Evolutionary conservation across 2,797 vertebrate genomes (phyloP).

Genomic region (Danio kyathit): DNA sequence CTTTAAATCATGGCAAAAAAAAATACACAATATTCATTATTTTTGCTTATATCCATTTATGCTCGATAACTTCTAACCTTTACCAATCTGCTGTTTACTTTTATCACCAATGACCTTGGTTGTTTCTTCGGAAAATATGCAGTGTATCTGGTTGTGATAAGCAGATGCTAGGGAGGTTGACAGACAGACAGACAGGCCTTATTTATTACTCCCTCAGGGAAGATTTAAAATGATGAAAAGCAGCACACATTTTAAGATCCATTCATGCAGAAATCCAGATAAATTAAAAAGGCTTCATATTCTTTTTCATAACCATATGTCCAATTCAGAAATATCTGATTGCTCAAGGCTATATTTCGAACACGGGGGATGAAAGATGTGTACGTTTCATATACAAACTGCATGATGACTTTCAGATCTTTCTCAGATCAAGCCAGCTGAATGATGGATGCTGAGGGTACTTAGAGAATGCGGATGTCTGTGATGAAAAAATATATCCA

Average conservation of each 20-base stretch:
- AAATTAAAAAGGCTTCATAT: conserved; percentile 23
- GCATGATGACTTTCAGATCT: conserved; percentile 28
- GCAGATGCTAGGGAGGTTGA: conserved; percentile 14
- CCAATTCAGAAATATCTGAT: conserved; percentile 6
- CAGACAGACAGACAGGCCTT: conserved; percentile 28
- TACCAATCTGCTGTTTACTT: neutral
- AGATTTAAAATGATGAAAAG: conserved; percentile 35
- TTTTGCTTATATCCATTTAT: too few relatives aligned
- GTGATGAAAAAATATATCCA: conserved; percentile 1
- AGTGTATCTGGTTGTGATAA: neutral
- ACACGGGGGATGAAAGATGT: conserved; percentile 19
- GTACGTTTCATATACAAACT: conserved; percentile 27
- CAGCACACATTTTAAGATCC: conserved; percentile 14
- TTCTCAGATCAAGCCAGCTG: neutral
- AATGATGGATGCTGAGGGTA: conserved; percentile 6
- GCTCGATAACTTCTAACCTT: neutral
- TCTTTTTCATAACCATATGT: conserved; percentile 35
- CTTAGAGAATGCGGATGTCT: conserved; percentile 22
- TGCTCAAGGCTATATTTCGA: conserved; percentile 32
- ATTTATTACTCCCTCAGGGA: conserved; percentile 33
- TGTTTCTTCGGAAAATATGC: neutral
- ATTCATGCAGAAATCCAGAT: conserved; percentile 44
- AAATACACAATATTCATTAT: too few relatives aligned
- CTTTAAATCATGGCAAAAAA: too few relatives aligned
- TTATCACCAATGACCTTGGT: conserved; percentile 14